A percentile compares a stretch with the other conserved stretches of the same genome.
Conservation (phyloP, 2,113 vertebrate species). For the Silurus asotus region DNA sequence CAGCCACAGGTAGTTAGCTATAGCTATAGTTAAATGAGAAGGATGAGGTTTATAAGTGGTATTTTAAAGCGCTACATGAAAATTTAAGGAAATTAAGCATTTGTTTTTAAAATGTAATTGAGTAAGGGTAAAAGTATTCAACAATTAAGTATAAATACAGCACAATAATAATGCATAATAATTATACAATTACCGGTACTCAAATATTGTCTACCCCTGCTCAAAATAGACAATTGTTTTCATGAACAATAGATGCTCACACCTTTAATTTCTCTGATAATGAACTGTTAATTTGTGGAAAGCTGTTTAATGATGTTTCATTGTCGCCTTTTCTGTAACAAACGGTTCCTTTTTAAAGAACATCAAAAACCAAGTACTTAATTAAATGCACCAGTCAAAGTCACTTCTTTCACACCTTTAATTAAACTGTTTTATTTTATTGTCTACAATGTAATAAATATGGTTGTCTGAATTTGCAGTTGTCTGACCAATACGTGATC, state of each 20-base stretch:
- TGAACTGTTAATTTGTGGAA: not conserved
- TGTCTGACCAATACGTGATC: not conserved
- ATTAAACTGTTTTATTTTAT: not conserved
- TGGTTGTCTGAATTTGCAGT: not conserved
- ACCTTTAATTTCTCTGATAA: not conserved
- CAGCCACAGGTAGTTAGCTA: not conserved
- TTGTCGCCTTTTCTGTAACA: not conserved
- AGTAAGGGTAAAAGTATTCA: not conserved
- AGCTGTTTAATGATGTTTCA: not conserved
- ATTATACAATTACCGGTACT: too few relatives aligned
- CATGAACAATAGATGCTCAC: not conserved
- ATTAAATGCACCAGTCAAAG: not conserved
- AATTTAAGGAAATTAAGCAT: not conserved
- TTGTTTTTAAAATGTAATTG: not conserved
- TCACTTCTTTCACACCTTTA: not conserved
- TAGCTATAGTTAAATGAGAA: not conserved
- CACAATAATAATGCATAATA: too few relatives aligned
- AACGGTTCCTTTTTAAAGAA: not conserved
- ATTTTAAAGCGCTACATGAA: not conserved
- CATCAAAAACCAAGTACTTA: not conserved
- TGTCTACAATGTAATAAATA: conserved; percentile 1
- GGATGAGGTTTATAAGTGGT: not conserved
- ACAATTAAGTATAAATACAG: not conserved
- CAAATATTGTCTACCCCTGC: not conserved
- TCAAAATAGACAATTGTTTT: too few relatives aligned